Evolutionary conservation across 2,888 invertebrate species (phyloP).

Genomic region (Congeria kusceri): DNA sequence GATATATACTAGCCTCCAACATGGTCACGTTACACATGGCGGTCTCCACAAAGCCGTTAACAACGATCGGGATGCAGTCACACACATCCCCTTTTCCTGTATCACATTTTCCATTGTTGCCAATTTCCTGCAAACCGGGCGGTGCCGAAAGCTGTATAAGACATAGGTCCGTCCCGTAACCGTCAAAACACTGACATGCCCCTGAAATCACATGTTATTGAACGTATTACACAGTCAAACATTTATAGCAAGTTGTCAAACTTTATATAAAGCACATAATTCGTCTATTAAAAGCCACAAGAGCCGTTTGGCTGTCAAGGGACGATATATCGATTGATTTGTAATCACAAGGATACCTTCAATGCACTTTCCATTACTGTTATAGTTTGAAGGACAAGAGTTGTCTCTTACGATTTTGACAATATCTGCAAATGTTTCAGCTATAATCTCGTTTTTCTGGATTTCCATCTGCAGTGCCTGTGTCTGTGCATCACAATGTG

Average conservation of each 20-base stretch:
- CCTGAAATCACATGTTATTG: too few species aligned
- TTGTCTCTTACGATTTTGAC: neutral
- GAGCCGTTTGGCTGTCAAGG: too few species aligned
- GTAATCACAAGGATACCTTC: neutral
- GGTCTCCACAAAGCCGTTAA: conserved; percentile 31
- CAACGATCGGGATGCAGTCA: conserved; percentile 29
- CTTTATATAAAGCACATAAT: too few species aligned
- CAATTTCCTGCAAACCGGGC: conserved; percentile 21
- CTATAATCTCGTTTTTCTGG: conserved; percentile 26
- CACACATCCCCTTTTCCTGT: conserved; percentile 11
- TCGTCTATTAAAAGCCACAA: too few species aligned
- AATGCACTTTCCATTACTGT: conserved; percentile 24
- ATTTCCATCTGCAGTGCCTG: conserved; percentile 8
- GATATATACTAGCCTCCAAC: conserved; percentile 2
- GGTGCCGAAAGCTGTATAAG: conserved; percentile 7
- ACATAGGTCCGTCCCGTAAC: conserved; percentile 30
- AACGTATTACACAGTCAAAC: too few species aligned
- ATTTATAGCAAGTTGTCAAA: too few species aligned
- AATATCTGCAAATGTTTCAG: conserved; percentile 18
- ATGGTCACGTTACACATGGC: conserved; percentile 17
- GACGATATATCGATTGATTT: too few species aligned
- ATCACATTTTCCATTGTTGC: conserved; percentile 31
- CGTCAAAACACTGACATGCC: conserved; percentile 21
- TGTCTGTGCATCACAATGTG: conserved; percentile 35
- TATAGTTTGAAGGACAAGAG: conserved; percentile 38